These are phyloP conservation scores for Euphydryas editha DNA, from an alignment of 2,888 invertebrate species.

Conservation along the genomic window DNA sequence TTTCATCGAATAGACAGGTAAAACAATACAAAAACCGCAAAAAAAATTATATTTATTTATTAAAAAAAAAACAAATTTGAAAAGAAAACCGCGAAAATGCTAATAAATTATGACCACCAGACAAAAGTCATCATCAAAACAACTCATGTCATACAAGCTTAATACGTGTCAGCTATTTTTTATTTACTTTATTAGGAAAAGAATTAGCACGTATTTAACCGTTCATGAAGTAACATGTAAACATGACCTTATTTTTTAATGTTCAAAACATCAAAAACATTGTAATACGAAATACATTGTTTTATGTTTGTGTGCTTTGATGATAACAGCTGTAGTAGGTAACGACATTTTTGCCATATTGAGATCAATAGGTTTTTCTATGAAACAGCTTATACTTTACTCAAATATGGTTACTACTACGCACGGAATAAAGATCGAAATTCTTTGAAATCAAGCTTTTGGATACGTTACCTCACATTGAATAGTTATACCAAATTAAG, in stretches of 20 bases:
- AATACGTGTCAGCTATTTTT: constrained; percentile 11
- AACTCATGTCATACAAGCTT: not conserved
- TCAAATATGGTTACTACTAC: not conserved
- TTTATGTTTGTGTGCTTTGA: constrained; percentile 11
- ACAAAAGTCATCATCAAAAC: no score
- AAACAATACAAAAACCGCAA: no score
- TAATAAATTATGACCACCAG: no score
- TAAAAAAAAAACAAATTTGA: no score
- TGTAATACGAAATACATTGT: constrained; percentile 20
- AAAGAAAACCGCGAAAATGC: no score
- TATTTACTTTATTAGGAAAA: constrained; percentile 27
- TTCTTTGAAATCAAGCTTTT: not conserved
- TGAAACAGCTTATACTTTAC: constrained; percentile 20
- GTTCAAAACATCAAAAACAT: constrained; percentile 17
- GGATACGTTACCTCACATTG: not conserved
- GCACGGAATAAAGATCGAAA: not conserved
- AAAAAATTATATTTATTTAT: no score
- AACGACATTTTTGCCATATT: constrained; percentile 31
- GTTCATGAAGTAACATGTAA: constrained; percentile 19
- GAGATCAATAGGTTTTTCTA: constrained; percentile 29
- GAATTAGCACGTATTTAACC: constrained; percentile 26
- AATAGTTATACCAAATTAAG: not conserved
- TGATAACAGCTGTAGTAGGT: constrained; percentile 20
- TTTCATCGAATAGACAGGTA: no score
- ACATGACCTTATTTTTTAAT: constrained; percentile 19